These are phyloP conservation scores for Nerophis ophidion DNA, from an alignment of 2,113 vertebrate species.

Conservation along the genomic window DNA sequence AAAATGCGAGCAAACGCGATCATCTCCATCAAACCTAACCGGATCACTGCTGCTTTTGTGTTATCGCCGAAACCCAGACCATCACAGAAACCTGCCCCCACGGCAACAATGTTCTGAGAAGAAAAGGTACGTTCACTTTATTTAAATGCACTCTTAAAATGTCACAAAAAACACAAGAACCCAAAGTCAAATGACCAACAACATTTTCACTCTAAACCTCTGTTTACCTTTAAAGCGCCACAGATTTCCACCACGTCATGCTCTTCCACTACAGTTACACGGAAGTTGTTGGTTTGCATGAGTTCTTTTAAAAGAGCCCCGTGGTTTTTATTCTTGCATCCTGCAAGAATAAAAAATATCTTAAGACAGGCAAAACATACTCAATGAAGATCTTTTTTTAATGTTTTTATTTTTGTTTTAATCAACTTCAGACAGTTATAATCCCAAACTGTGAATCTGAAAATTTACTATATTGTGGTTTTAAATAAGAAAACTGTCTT, in stretches of 20 bases:
- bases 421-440: too few relatives aligned
- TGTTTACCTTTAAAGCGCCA: slow-evolving; percentile 89
- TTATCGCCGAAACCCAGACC: slow-evolving; percentile 93
- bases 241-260: slow-evolving; percentile 93
- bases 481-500: too few relatives aligned
- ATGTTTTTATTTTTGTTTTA: too few relatives aligned
- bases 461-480: too few relatives aligned
- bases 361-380: background rate
- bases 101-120: slow-evolving; percentile 86
- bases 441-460: too few relatives aligned
- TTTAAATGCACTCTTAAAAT: background rate
- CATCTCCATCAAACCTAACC: slow-evolving; percentile 98
- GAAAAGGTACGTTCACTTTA: background rate
- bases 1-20: slow-evolving; percentile 86
- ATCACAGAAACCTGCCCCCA: slow-evolving; percentile 93
- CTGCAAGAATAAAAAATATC: slow-evolving; percentile 55
- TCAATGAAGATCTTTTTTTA: too few relatives aligned
- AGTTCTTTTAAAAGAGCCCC: slow-evolving; percentile 87
- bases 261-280: slow-evolving; percentile 88
- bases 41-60: slow-evolving; percentile 92
- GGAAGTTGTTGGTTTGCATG: slow-evolving; percentile 90
- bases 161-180: background rate
- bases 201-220: background rate
- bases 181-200: too few relatives aligned
- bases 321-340: slow-evolving; percentile 79